Percentiles rank a stretch among this genome's conserved stretches.
phyloP scores from a whole-genome alignment of 1,140 invertebrate genomes.

The Calliphora vicina region DNA sequence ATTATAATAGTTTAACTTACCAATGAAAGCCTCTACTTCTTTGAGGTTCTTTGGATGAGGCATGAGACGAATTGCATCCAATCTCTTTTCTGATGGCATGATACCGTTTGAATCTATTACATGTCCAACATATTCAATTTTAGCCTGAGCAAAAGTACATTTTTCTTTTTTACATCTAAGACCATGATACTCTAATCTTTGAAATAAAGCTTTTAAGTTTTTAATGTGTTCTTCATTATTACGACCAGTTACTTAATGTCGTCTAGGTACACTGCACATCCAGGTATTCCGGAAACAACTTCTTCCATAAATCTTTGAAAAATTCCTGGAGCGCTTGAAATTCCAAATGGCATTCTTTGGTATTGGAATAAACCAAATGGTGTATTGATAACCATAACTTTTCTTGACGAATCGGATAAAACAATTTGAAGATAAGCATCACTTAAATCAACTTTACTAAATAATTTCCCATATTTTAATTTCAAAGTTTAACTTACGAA shows the following conservation, averaged over 20 bases:
- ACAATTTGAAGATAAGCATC: constrained; percentile 25
- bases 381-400: constrained; percentile 16
- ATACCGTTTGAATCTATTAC: constrained; percentile 2
- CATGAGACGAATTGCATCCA: not conserved
- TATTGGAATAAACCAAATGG: constrained; percentile 21
- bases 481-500: no score
- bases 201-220: not conserved
- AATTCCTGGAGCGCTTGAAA: not conserved
- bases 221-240: not conserved
- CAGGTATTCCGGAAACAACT: not conserved
- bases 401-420: not conserved
- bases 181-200: not conserved
- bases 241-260: constrained; percentile 5
- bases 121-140: constrained; percentile 16
- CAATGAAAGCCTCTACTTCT: constrained; percentile 17
- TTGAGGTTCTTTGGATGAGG: not conserved
- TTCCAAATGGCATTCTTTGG: constrained; percentile 11
- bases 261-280: constrained; percentile 10
- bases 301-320: not conserved
- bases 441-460: constrained; percentile 22
- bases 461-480: not conserved
- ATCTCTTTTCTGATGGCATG: not conserved
- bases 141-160: no score
- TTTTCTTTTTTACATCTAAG: not conserved
- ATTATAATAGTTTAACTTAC: constrained; percentile 27